Percentiles rank a stretch among this genome's conserved stretches.
Conservation (phyloP, 2,888 invertebrate genomes). For the Amblyteles armatorius region DNA sequence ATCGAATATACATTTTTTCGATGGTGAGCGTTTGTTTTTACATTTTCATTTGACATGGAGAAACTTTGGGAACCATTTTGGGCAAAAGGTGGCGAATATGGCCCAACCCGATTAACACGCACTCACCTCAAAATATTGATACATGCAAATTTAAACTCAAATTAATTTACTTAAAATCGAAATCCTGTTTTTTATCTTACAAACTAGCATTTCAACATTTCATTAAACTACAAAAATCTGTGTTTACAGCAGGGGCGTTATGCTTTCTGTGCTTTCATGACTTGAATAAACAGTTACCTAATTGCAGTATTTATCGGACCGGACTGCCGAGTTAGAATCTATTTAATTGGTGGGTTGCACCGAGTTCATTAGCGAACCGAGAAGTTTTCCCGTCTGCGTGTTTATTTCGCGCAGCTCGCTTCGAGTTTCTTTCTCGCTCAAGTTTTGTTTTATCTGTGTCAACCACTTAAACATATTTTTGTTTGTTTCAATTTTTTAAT, state of each 20-base stretch:
- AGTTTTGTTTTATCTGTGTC: neutral
- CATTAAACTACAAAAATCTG: too few relatives aligned
- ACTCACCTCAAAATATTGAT: too few relatives aligned
- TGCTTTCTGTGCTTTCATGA: neutral
- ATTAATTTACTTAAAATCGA: neutral
- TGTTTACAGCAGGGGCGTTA: too few relatives aligned
- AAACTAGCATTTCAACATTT: too few relatives aligned
- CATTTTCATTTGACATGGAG: too few relatives aligned
- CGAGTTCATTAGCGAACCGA: conserved; percentile 8
- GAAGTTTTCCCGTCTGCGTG: neutral
- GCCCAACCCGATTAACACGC: too few relatives aligned
- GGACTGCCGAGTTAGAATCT: neutral
- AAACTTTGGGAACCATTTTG: too few relatives aligned
- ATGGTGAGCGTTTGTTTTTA: too few relatives aligned
- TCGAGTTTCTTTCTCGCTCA: neutral
- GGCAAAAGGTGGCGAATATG: too few relatives aligned
- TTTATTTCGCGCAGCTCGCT: conserved; percentile 1
- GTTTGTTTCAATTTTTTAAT: neutral
- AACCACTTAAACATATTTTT: neutral
- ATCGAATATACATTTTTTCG: too few relatives aligned
- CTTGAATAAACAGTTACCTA: neutral
- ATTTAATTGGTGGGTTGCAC: neutral
- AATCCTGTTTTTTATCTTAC: neutral
- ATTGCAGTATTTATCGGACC: neutral
- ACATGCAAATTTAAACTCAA: too few relatives aligned